Evolutionary conservation across 2,888 invertebrate genomes (phyloP), one percentile per base, ranked within the genome.

Genomic region (Caenorhabditis imperialis): DNA sequence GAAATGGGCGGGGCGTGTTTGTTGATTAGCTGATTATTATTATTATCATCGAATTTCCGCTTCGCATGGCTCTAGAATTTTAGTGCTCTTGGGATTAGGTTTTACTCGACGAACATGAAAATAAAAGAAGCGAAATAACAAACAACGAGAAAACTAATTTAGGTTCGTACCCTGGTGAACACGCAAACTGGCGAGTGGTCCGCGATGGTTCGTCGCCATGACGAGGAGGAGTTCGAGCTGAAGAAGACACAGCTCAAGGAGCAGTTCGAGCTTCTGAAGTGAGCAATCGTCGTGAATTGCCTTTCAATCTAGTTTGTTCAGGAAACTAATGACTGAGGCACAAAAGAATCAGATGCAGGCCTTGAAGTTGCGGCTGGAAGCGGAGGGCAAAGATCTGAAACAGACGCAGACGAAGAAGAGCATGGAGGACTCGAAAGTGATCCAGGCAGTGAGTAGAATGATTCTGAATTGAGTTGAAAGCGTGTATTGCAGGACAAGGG

Each of bases 141-240:
- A n/a, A n/a, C n/a, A n/a, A n/a, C n/a, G n/a, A n/a, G n/a, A n/a
- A n/a, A n/a, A n/a, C n/a, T n/a, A n/a, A n/a, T 82, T 62, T 84
- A 88, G 88, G 89, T 91, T 42, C 88, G 89, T 37, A 89, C 89
- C 35, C 91, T 96, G 57, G 96, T 99, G 27, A 92, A 92, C 38
- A 95, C 95, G 80, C 98, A 99, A 90, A 95, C 96, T 6, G 91
- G 92, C 14, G 95, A 97, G 85, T 99, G 98, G 97, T 93, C 94
- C 70, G 93, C 93, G 85, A 92, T 97, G 91, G 93, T 94, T 83
- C 92, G 93, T 75, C 91, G 92, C 40, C 89, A 92, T 81, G 92
- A 95, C 75, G 85, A 87, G 16, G 93, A 95, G 88, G 96, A 97
- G 86, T 92, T 92, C 90, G 91, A 91, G 79, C 82, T 92, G 83